Evolutionary conservation across 2,888 invertebrate species (phyloP).

Genomic region (Ophioninae sp.): DNA sequence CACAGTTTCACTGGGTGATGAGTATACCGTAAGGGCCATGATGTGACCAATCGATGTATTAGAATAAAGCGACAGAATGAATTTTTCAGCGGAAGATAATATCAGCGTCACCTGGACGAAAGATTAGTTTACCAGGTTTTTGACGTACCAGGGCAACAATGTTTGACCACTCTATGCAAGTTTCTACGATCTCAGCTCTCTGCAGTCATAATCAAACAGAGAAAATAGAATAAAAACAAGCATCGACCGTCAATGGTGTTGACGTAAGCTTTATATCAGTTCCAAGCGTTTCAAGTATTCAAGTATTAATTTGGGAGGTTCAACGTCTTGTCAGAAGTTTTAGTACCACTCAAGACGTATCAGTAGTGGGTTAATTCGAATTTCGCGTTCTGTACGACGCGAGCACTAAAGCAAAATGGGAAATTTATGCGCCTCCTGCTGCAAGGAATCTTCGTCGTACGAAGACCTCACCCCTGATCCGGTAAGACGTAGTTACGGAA

Average conservation of each 20-base stretch:
- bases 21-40: too few relatives aligned
- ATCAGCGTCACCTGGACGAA: too few relatives aligned
- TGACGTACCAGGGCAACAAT: too few relatives aligned
- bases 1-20: too few relatives aligned
- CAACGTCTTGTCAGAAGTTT: conserved; percentile 13
- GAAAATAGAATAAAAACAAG: conserved; percentile 13
- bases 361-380: not conserved
- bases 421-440: conserved; percentile 82
- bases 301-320: not conserved
- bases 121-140: too few relatives aligned
- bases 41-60: too few relatives aligned
- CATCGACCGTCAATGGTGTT: too few relatives aligned
- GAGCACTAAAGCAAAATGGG: conserved; percentile 68
- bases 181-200: too few relatives aligned
- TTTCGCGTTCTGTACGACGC: not conserved
- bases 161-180: too few relatives aligned
- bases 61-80: too few relatives aligned
- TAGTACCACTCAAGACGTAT: not conserved
- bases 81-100: too few relatives aligned
- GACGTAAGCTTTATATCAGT: not conserved
- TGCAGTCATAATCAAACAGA: not conserved
- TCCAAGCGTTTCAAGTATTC: not conserved
- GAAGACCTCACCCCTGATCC: conserved; percentile 84
- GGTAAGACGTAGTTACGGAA: conserved; percentile 79
- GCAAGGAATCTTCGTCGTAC: conserved; percentile 82